Percentiles rank a stretch among this genome's conserved stretches.
Conservation (phyloP, 2,797 vertebrate species). For the Myiotriccus ornatus region DNA sequence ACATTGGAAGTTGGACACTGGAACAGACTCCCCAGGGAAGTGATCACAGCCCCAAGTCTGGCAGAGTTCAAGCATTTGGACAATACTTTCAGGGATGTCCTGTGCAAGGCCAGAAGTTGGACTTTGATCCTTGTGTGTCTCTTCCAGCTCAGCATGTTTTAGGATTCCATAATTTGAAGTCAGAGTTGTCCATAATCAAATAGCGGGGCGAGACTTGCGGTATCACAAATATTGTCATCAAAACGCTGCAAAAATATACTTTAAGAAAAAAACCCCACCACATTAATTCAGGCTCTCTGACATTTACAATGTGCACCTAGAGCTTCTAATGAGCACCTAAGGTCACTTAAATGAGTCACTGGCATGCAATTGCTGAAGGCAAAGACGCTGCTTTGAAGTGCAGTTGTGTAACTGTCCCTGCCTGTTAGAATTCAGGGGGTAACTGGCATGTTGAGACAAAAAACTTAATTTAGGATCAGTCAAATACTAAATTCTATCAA, state of each 20-base stretch:
- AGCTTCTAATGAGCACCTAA: slow-evolving; percentile 74
- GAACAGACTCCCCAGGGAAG: background rate
- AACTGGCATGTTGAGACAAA: slow-evolving; percentile 47
- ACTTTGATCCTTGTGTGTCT: background rate
- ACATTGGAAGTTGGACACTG: too few relatives aligned
- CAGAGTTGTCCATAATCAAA: background rate
- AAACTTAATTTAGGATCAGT: slow-evolving; percentile 58
- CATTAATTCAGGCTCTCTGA: slow-evolving; percentile 61
- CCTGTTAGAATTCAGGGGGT: slow-evolving; percentile 32
- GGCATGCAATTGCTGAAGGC: slow-evolving; percentile 50
- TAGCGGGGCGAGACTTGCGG: background rate
- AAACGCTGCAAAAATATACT: slow-evolving; percentile 34
- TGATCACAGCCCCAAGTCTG: background rate
- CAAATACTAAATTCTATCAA: slow-evolving; percentile 53
- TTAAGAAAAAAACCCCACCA: slow-evolving; percentile 7
- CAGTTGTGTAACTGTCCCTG: slow-evolving; percentile 61
- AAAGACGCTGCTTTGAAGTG: slow-evolving; percentile 64
- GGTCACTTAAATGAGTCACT: slow-evolving; percentile 70
- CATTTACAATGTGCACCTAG: slow-evolving; percentile 67
- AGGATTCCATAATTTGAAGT: background rate
- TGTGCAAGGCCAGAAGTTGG: background rate
- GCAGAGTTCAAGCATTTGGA: background rate
- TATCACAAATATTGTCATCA: slow-evolving; percentile 50
- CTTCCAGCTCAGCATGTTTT: background rate
- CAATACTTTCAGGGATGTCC: background rate